Conservation (phyloP, 2,797 vertebrate species). For the Synaphobranchus kaupii region DNA sequence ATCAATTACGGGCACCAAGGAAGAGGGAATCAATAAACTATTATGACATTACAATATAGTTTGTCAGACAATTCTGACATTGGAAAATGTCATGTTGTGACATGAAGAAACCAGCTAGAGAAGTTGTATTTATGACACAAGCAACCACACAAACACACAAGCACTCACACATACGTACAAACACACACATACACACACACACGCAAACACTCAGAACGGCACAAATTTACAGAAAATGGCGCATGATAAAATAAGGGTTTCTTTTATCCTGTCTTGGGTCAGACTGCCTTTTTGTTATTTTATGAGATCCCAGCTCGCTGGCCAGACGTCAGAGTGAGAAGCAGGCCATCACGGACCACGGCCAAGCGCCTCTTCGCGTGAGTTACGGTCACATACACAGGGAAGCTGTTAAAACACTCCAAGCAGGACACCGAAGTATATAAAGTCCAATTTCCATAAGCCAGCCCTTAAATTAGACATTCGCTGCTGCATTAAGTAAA, state of each 20-base stretch:
- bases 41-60: neutral
- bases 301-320: neutral
- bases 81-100: neutral
- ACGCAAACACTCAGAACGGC: neutral
- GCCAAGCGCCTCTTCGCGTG: constrained; percentile 49
- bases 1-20: neutral
- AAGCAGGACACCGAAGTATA: constrained; percentile 50
- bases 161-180: neutral
- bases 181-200: constrained; percentile 18
- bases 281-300: neutral
- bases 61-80: neutral
- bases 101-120: neutral
- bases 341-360: neutral
- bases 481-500: constrained; percentile 59
- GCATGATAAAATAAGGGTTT: neutral
- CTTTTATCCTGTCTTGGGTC: neutral
- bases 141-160: neutral
- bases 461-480: constrained; percentile 61
- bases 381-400: constrained; percentile 47
- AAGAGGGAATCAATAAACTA: neutral
- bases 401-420: constrained; percentile 46
- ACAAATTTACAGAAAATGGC: neutral
- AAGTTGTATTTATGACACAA: neutral
- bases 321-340: neutral
- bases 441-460: constrained; percentile 67